Conservation (phyloP, 1,140 invertebrate species). For the Caenorhabditis elegans region WBcel235 BX284605.5:12489501-12490000, state of each 20-base stretch:
- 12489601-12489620: constrained; percentile 53
- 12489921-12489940: constrained; percentile 58
- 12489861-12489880: constrained; percentile 65
- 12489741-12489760: no score
- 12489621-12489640: constrained; percentile 64
- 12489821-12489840: no score
- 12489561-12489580: constrained; percentile 64
- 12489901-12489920: constrained; percentile 61
- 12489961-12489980: no score
- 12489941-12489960: constrained; percentile 48
- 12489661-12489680: constrained; percentile 46
- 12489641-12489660: constrained; percentile 62
- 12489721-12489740: no score
- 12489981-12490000: no score
- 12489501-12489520: constrained; percentile 60
- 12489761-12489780: no score
- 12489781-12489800: no score
- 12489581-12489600: constrained; percentile 57
- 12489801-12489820: constrained; percentile 1
- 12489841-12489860: no score
- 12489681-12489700: background rate
- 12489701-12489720: no score
- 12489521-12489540: constrained; percentile 59
- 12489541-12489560: constrained; percentile 64
- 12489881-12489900: constrained; percentile 64